Base-by-base conservation (phyloP, 2,113 vertebrate species). In the Patagioenas fasciata region DNA sequence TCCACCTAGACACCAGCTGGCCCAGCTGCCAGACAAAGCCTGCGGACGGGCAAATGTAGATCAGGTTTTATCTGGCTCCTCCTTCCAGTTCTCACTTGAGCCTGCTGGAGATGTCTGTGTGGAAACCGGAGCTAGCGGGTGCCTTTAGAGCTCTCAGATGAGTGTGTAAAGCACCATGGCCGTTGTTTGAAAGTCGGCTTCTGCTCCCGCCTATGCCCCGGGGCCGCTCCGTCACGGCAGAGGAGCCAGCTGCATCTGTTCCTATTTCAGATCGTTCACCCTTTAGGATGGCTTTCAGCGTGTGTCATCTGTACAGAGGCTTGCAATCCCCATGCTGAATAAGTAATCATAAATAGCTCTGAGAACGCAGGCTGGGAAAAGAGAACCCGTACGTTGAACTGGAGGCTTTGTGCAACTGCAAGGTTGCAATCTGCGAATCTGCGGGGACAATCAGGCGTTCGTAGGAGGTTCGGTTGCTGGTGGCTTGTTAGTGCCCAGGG, bases 331-430 rank as follows among this genome's bases (percentile, higher is more conserved):
- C 54, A 5, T 73, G 77, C 36, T 16, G 15, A 31, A 15, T n/a
- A 31, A 53, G 42, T 25, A 32, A 21, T 42, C 0, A 4, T 31
- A 42, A 64, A 53, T 42, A 36, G 56, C 34, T 28, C 11, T 0
- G 3, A 13, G 40, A 61, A 34, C 57, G 8, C 6, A 20, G 57
- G 23, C 62, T 38, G 26, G 56, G 64, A 40, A 23, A 15, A 34
- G 42, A 71, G 51, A 36, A 32, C 26, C 26, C 32, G 26, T 28
- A 7, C 10, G 0, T 32, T 56, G 8, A 1, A 0, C 23, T 0
- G 11, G 51, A 24, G 47, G 38, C n/a, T 31, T 17, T 0, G 6
- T 6, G 3, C 6, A 7, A 0, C 2, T 32, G 48, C 0, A 7
- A 77, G 65, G 21, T 62, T 70, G 9, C 34, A 40, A 70, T 20